These are phyloP conservation scores for Andrena bucephala DNA, from an alignment of 2,888 invertebrate genomes.

Conservation along the genomic window DNA sequence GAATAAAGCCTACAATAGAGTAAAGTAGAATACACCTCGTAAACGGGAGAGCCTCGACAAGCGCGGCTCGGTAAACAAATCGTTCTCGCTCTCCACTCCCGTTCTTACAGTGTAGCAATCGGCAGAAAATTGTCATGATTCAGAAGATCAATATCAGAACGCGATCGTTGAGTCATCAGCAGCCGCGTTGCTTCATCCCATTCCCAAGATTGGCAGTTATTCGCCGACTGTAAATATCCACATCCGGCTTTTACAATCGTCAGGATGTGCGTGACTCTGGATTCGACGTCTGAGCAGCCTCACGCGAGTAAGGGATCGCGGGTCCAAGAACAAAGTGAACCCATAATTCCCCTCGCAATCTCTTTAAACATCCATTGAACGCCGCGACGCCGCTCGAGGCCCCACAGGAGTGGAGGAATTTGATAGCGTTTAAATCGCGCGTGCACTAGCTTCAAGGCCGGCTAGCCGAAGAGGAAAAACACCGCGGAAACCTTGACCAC, in stretches of 20 bases:
- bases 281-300: slow-evolving; percentile 10
- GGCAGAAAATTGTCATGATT: background rate
- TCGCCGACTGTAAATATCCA: slow-evolving; percentile 43
- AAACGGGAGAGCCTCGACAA: no score
- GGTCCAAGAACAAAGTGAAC: background rate
- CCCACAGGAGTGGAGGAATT: slow-evolving; percentile 13
- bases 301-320: background rate
- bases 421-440: slow-evolving; percentile 10
- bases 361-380: slow-evolving; percentile 4
- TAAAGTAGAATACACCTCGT: no score
- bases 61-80: no score
- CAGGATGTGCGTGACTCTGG: slow-evolving; percentile 65
- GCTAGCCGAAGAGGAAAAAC: background rate
- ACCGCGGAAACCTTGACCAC: slow-evolving; percentile 57
- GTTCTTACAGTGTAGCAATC: background rate
- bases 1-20: no score
- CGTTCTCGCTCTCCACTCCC: no score
- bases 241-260: slow-evolving; percentile 52
- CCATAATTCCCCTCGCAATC: slow-evolving; percentile 31
- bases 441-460: slow-evolving; percentile 9
- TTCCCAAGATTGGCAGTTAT: slow-evolving; percentile 11
- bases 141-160: background rate
- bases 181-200: background rate
- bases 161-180: slow-evolving; percentile 14
- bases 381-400: background rate